phyloP scores from a whole-genome alignment of 2,888 invertebrate species.

The Pharmacophagus antenor region DNA sequence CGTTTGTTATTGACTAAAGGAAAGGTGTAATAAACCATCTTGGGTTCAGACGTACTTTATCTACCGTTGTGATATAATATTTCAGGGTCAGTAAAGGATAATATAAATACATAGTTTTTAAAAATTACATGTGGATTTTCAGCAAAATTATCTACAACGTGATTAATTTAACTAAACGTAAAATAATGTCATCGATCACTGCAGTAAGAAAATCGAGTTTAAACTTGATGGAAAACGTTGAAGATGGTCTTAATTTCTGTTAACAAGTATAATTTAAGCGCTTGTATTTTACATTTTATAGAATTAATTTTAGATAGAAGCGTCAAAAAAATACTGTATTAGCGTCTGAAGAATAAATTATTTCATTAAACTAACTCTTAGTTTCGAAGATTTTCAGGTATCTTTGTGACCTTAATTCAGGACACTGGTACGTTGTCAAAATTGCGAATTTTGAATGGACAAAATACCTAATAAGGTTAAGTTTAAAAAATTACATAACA shows the following conservation, averaged over 20 bases:
- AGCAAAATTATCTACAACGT: not conserved
- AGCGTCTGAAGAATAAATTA: no score
- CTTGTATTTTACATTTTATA: no score
- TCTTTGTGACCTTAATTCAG: no score
- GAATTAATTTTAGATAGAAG: no score
- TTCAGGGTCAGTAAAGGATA: not conserved
- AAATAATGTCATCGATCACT: not conserved
- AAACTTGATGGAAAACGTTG: constrained; percentile 1
- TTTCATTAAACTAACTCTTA: no score
- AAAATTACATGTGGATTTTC: not conserved
- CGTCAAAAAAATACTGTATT: no score
- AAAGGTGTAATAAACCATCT: constrained; percentile 5
- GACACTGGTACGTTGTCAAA: not conserved
- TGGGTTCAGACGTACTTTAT: not conserved
- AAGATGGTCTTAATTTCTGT: not conserved
- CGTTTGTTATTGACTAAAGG: constrained; percentile 18
- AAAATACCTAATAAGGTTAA: not conserved
- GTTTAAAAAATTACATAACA: not conserved
- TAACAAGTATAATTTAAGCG: no score
- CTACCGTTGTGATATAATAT: not conserved
- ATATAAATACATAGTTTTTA: not conserved
- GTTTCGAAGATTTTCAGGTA: no score
- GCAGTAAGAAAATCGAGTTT: not conserved
- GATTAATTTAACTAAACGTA: not conserved
- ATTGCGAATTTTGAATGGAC: not conserved